Base-by-base conservation (phyloP, 2,888 invertebrate species). In the Nephrotoma guestfalica region DNA sequence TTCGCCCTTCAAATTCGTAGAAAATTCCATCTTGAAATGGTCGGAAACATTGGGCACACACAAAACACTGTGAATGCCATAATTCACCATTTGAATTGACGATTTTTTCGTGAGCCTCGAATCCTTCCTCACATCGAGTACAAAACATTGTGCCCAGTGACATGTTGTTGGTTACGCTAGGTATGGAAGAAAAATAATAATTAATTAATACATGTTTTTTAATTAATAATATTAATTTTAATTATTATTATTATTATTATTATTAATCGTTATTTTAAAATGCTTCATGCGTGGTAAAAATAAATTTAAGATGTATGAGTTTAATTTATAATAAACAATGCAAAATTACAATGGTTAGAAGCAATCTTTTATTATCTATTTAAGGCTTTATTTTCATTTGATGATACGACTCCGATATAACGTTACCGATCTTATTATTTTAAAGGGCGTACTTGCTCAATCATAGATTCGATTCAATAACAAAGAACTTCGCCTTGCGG, bases 21-120 rank as follows among this genome's bases (percentile, higher is more conserved):
- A 99, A 99, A 86, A 98, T 95, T 86, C 99, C 99, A 90, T 99
- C 99, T 87, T 97, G 97, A 90, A 99, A 99, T 85, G 98, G 96
- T 87, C 98, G 96, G 92, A 99, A 99, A 91, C 99, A 99, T 92
- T 99, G 99, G 0, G 99, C 99, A 92, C 99, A 99, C 98, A 99
- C 99, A 94, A 99, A 99, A 91, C 99, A 99, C 89, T 98, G 97
- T 5, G 97, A 97, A 93, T 99, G 99, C 98, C 98, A 99, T 83
- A 99, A 94, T 92, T 99, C 98, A 87, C 99, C 99, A 90, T 97
- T 97, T 0, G 99, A 98, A 92, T 99, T 99, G 87, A 99, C 98
- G 90, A 99, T 99, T 92, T 99, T 98, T 91, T 99, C 99, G 90
- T 98, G 96, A 30, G 97, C 94, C 89, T 97, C 97, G 92, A 99